These are phyloP conservation scores for Rhyacichthys aspro DNA, from an alignment of 2,797 vertebrate genomes.

Conservation along the genomic window DNA sequence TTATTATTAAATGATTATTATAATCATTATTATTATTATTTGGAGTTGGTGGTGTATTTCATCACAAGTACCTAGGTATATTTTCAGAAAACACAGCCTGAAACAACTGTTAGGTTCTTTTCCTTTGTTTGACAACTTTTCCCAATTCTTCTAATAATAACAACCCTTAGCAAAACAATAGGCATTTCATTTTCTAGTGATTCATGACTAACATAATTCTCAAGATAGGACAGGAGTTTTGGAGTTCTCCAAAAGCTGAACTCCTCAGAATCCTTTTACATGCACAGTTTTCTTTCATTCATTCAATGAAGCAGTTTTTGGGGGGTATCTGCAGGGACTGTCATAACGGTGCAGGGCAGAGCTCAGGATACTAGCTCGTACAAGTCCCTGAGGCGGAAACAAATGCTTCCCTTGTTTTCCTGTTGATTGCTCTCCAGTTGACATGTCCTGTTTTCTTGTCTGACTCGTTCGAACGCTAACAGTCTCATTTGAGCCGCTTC, in stretches of 20 bases:
- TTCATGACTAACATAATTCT: background rate
- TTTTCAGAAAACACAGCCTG: conserved; percentile 69
- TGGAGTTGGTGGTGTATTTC: conserved; percentile 41
- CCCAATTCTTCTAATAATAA: conserved; percentile 46
- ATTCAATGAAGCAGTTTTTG: conserved; percentile 59
- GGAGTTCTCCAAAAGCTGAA: conserved; percentile 50
- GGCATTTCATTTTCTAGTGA: conserved; percentile 10
- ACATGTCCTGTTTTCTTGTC: conserved; percentile 78
- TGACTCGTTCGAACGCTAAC: conserved; percentile 72
- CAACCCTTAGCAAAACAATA: conserved; percentile 42
- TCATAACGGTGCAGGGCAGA: conserved; percentile 72
- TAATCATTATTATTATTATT: no score
- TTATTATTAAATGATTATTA: no score
- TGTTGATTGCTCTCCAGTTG: conserved; percentile 81
- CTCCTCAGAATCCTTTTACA: conserved; percentile 56
- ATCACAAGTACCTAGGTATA: conserved; percentile 30
- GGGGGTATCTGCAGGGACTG: conserved; percentile 64
- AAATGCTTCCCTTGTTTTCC: conserved; percentile 75
- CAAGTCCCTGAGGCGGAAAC: conserved; percentile 76
- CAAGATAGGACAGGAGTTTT: conserved; percentile 11
- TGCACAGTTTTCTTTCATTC: conserved; percentile 65
- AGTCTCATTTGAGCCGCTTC: conserved; percentile 78
- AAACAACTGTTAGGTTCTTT: conserved; percentile 47
- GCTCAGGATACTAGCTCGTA: conserved; percentile 59
- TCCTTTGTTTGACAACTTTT: conserved; percentile 54